Evolutionary conservation across 2,113 vertebrate species (phyloP).

Genomic region (Halichoerus grypus): DNA sequence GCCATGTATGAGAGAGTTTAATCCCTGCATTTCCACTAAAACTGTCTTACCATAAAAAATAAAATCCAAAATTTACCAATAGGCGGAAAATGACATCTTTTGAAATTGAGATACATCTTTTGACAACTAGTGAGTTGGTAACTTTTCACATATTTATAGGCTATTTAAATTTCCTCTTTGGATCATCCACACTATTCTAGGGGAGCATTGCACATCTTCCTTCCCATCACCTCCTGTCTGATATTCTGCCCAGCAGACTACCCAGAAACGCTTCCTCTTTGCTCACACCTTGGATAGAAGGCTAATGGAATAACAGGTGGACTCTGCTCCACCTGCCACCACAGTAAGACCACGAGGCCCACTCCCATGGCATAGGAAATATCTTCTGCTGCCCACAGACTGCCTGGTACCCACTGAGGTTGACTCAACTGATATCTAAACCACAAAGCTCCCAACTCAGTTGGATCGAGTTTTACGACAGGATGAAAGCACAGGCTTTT

Average conservation of each 20-base stretch:
- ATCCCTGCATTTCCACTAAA: not conserved
- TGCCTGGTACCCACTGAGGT: slow-evolving; percentile 22
- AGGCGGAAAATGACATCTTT: not conserved
- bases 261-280: not conserved
- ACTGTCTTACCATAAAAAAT: not conserved
- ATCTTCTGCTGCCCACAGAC: slow-evolving; percentile 70
- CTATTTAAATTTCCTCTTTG: not conserved
- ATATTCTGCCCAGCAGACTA: not conserved
- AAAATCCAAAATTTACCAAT: not conserved
- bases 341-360: not conserved
- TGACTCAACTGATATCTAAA: slow-evolving; percentile 29
- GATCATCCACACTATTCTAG: not conserved
- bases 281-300: slow-evolving; percentile 31
- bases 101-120: not conserved
- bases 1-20: not conserved
- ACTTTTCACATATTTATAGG: not conserved
- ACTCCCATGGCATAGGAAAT: slow-evolving; percentile 49
- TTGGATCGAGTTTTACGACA: slow-evolving; percentile 75
- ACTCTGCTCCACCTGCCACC: not conserved
- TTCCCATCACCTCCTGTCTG: not conserved
- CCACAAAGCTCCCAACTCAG: not conserved
- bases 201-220: no score
- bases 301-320: not conserved
- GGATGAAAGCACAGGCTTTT: slow-evolving; percentile 65
- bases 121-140: not conserved